Conservation (phyloP, 2,797 vertebrate species). For the Cryptoprocta ferox region DNA sequence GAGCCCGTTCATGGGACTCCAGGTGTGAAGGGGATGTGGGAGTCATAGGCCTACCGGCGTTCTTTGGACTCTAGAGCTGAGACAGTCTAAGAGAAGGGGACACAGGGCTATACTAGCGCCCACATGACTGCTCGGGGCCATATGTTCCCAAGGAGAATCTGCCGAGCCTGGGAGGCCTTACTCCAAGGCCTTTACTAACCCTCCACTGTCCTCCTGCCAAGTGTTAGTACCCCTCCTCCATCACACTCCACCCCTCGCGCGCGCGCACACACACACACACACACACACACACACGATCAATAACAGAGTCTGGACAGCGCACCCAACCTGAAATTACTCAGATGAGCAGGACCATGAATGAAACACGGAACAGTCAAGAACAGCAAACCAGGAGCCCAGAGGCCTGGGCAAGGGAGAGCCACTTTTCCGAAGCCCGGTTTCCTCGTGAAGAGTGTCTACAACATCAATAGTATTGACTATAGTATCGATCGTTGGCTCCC, state of each 20-base stretch:
- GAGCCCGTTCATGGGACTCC: neutral
- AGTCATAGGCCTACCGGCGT: neutral
- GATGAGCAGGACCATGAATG: neutral
- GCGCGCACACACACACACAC: neutral
- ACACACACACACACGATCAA: rapidly evolving
- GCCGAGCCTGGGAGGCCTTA: neutral
- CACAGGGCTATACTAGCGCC: neutral
- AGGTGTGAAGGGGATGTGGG: no score
- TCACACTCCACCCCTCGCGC: neutral
- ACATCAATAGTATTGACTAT: rapidly evolving
- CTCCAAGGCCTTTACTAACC: neutral
- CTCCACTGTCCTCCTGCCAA: neutral
- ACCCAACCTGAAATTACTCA: neutral
- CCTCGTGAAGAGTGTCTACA: neutral
- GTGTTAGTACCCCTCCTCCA: neutral
- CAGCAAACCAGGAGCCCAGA: neutral
- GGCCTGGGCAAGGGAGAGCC: neutral
- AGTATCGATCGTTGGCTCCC: neutral
- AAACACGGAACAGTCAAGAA: neutral
- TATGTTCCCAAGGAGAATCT: neutral
- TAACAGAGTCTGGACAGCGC: neutral
- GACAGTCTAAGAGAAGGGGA: neutral
- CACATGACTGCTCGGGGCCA: neutral
- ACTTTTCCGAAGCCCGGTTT: neutral
- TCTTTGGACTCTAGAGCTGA: neutral